A percentile compares a stretch with the other conserved stretches of the same genome.
phyloP scores from a whole-genome alignment of 2,888 invertebrate genomes.

The Plagiodera versicolora region DNA sequence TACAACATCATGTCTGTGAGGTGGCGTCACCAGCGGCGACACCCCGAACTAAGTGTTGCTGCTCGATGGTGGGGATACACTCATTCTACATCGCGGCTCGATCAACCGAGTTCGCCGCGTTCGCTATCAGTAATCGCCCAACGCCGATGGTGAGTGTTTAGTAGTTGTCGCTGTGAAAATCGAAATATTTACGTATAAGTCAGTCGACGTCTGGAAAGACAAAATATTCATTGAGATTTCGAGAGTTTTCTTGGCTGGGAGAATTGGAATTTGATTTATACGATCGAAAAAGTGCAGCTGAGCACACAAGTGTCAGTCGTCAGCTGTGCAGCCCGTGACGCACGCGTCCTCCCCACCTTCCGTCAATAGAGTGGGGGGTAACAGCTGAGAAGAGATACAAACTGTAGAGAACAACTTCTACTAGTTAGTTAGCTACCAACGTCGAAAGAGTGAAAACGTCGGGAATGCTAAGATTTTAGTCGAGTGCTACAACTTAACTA shows the following conservation, averaged over 20 bases:
- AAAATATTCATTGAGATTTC: too few species aligned
- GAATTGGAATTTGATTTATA: too few species aligned
- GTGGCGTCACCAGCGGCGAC: not conserved
- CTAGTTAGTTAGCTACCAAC: slow-evolving; percentile 62
- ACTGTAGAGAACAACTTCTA: slow-evolving; percentile 57
- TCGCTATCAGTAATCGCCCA: not conserved
- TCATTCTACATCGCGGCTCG: not conserved
- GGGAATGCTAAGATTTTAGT: slow-evolving; percentile 50
- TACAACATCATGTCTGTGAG: not conserved
- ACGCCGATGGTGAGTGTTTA: not conserved
- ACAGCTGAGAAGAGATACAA: slow-evolving; percentile 56
- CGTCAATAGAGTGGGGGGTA: slow-evolving; percentile 43
- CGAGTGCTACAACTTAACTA: slow-evolving; percentile 48
- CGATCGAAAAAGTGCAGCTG: too few species aligned
- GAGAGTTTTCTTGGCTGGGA: too few species aligned
- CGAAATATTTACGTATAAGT: not conserved
- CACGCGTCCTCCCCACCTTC: slow-evolving; percentile 44
- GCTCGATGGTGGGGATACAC: not conserved
- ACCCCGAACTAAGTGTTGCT: not conserved
- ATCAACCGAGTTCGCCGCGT: too few species aligned
- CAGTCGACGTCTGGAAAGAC: too few species aligned
- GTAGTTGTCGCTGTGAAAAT: not conserved
- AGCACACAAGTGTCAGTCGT: slow-evolving; percentile 36
- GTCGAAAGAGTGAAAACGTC: slow-evolving; percentile 49
- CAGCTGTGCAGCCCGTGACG: slow-evolving; percentile 47